Conservation (phyloP, 2,113 vertebrate species). For the Anhinga anhinga region DNA sequence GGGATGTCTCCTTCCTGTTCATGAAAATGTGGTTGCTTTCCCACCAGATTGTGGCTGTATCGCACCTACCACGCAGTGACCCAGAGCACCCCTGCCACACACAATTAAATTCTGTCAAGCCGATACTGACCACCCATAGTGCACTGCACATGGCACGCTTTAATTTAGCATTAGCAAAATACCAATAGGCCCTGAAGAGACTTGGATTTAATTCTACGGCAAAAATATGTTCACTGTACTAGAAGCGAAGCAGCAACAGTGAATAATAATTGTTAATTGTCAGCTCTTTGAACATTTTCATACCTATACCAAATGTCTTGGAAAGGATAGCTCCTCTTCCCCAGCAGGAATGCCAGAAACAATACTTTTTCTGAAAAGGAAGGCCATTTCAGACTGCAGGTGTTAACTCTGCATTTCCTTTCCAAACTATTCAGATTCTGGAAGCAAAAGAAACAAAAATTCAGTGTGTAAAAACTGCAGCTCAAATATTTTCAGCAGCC, state of each 20-base stretch:
- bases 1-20: background rate
- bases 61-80: background rate
- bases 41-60: background rate
- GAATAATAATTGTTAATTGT: constrained; percentile 7
- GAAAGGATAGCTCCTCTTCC: background rate
- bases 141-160: background rate
- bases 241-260: constrained; percentile 23
- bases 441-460: background rate
- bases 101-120: constrained; percentile 24
- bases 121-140: constrained; percentile 1
- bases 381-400: background rate
- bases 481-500: background rate
- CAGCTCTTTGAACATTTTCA: constrained; percentile 6
- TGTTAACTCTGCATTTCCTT: background rate
- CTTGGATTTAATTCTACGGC: constrained; percentile 3
- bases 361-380: background rate
- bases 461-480: background rate
- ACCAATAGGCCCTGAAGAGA: background rate
- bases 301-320: background rate
- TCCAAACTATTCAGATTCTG: background rate
- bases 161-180: constrained; percentile 25
- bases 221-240: background rate
- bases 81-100: background rate
- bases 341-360: background rate
- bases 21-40: background rate